These are phyloP conservation scores for Upupa epops DNA, from an alignment of 2,113 vertebrate genomes.

Conservation along the genomic window DNA sequence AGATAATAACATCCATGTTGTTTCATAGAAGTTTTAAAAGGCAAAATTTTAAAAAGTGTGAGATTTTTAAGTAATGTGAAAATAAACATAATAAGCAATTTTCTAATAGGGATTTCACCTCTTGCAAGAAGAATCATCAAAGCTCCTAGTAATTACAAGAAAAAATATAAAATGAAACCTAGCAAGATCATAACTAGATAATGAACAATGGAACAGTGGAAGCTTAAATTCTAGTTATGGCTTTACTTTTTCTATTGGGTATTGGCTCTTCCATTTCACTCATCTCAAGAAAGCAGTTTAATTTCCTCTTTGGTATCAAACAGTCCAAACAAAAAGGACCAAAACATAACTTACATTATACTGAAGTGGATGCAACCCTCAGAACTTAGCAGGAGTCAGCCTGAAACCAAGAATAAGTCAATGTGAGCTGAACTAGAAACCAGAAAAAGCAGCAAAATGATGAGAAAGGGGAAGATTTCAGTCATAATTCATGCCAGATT, in stretches of 20 bases:
- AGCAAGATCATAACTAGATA: not conserved
- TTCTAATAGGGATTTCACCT: not conserved
- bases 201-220: no score
- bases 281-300: not conserved
- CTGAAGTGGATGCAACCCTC: not conserved
- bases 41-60: not conserved
- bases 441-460: not conserved
- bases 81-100: not conserved
- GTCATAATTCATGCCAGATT: not conserved
- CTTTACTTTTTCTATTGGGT: not conserved
- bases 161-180: not conserved
- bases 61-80: not conserved
- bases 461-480: not conserved
- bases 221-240: not conserved
- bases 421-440: not conserved
- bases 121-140: not conserved
- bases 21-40: not conserved
- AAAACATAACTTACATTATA: not conserved
- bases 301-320: not conserved
- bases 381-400: not conserved
- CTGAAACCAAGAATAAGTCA: not conserved
- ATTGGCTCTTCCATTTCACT: not conserved
- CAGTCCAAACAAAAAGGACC: not conserved
- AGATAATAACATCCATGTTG: not conserved
- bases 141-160: not conserved